A percentile compares a stretch with the other conserved stretches of the same genome.
Conservation (phyloP, 2,113 vertebrate genomes). For the Hippotragus niger region DNA sequence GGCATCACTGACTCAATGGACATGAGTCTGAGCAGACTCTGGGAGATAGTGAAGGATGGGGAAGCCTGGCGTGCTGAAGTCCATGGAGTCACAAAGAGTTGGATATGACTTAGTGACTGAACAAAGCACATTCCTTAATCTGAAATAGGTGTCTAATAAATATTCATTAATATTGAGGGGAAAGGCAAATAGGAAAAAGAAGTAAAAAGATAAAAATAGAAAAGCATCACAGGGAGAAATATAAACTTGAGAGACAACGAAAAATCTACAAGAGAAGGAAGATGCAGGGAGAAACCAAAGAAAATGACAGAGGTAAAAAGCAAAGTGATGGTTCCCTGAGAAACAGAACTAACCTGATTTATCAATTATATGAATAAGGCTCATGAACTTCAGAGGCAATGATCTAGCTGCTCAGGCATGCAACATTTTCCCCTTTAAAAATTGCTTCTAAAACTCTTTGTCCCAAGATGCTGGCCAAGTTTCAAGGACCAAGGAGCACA, state of each 20-base stretch:
- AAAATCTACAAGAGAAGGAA: not conserved
- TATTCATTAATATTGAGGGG: not conserved
- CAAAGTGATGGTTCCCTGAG: not conserved
- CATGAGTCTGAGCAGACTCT: not conserved
- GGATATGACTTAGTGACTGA: not conserved
- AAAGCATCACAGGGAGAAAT: not conserved
- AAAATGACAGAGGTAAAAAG: not conserved
- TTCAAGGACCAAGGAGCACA: not conserved
- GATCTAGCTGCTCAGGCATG: not conserved
- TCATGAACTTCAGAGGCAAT: not conserved
- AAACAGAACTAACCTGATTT: not conserved
- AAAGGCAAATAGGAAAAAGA: not conserved
- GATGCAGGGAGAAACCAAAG: not conserved
- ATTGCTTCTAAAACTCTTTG: not conserved
- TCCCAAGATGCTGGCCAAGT: not conserved
- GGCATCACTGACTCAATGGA: not conserved
- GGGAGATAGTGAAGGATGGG: rapidly evolving
- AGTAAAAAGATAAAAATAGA: not conserved
- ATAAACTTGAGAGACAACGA: not conserved
- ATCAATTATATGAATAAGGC: not conserved
- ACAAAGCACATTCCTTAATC: not conserved
- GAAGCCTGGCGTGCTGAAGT: not conserved
- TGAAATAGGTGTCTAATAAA: not conserved
- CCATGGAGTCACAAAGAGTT: not conserved
- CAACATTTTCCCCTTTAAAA: not conserved